Conservation (phyloP, 1,140 invertebrate species). For the Drosophila chauvacae region DNA sequence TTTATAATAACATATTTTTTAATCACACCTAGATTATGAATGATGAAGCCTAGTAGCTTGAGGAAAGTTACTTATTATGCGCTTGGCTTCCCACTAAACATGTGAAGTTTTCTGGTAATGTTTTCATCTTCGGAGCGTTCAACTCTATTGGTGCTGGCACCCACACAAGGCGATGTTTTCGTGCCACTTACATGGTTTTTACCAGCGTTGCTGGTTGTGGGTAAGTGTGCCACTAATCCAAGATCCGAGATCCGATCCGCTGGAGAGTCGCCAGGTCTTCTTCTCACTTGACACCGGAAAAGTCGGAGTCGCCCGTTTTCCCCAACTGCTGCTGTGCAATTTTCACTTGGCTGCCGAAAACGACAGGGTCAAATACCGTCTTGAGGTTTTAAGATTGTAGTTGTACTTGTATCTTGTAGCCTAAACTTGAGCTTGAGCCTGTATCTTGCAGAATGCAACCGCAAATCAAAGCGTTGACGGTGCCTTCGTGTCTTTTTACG, state of each 20-base stretch:
- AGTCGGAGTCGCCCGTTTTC: slow-evolving; percentile 28
- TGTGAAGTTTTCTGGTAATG: slow-evolving; percentile 48
- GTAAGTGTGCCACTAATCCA: slow-evolving; percentile 54
- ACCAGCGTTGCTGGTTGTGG: slow-evolving; percentile 18
- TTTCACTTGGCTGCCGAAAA: slow-evolving; percentile 67
- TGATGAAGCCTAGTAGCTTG: background rate
- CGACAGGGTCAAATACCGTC: slow-evolving; percentile 36
- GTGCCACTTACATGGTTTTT: slow-evolving; percentile 50
- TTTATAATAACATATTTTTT: slow-evolving; percentile 14
- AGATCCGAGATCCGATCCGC: slow-evolving; percentile 27
- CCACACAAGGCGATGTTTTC: slow-evolving; percentile 29
- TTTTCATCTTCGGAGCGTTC: slow-evolving; percentile 35
- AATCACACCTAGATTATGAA: slow-evolving; percentile 7
- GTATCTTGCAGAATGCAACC: slow-evolving; percentile 37
- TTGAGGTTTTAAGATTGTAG: slow-evolving; percentile 19
- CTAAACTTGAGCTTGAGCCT: slow-evolving; percentile 17
- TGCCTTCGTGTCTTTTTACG: slow-evolving; percentile 36
- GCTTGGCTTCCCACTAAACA: slow-evolving; percentile 33
- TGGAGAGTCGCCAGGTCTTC: slow-evolving; percentile 40
- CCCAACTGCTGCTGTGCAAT: slow-evolving; percentile 41
- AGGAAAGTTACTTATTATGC: slow-evolving; percentile 34
- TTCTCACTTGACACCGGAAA: slow-evolving; percentile 45
- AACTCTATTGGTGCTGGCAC: slow-evolving; percentile 26
- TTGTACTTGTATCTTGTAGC: slow-evolving; percentile 21
- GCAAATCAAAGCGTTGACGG: slow-evolving; percentile 63